Percentiles rank a stretch among this genome's conserved stretches.
These are phyloP conservation scores for Fringilla coelebs DNA, from an alignment of 2,797 vertebrate species.

Conservation along the genomic window DNA sequence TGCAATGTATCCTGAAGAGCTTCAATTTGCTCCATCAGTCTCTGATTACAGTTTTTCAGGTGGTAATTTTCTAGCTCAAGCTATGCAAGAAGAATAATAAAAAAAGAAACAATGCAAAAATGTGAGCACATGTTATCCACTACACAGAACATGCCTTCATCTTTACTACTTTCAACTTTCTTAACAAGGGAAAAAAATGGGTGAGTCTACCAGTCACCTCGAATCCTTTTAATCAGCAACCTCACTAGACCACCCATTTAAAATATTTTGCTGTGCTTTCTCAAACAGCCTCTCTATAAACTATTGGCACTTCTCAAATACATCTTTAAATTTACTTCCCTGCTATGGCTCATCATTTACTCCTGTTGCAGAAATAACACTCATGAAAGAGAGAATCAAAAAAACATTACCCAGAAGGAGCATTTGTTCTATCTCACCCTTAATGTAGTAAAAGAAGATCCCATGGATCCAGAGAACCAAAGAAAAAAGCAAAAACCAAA, in stretches of 20 bases:
- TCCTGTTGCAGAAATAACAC: neutral
- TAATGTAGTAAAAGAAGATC: neutral
- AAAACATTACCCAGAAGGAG: neutral
- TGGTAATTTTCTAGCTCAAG: constrained; percentile 92
- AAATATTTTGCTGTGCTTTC: neutral
- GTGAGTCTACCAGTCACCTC: neutral
- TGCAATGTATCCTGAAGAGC: constrained; percentile 84
- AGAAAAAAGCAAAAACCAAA: neutral
- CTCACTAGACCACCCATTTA: neutral
- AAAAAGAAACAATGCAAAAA: neutral
- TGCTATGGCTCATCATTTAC: neutral
- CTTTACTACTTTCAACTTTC: neutral
- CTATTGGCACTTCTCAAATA: neutral
- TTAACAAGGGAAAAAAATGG: neutral
- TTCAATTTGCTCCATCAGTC: constrained; percentile 84
- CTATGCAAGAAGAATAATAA: constrained; percentile 70
- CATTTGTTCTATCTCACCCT: neutral
- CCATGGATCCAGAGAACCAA: neutral
- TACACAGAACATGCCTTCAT: neutral
- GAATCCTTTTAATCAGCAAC: neutral
- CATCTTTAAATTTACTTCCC: neutral
- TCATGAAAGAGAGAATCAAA: neutral
- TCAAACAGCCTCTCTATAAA: neutral
- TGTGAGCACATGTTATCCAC: neutral
- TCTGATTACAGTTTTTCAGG: constrained; percentile 84